Evolutionary conservation across 2,113 vertebrate species (phyloP).

Genomic region (Gymnobelideus leadbeateri): DNA sequence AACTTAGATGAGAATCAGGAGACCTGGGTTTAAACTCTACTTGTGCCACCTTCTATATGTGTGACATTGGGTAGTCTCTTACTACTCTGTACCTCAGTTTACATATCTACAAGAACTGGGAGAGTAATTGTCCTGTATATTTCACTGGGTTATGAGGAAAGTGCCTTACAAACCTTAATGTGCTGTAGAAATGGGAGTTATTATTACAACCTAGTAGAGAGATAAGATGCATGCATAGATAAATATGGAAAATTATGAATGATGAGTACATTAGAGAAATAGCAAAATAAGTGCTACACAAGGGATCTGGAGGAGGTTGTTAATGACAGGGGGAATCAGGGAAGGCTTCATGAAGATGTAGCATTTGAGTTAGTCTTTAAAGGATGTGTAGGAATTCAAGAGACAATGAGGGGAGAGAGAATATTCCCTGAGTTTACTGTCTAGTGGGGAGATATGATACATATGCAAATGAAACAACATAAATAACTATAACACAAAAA

Average conservation of each 20-base stretch:
- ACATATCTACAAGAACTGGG: neutral
- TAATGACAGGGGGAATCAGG: neutral
- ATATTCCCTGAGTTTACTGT: neutral
- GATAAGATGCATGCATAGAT: neutral
- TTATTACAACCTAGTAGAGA: neutral
- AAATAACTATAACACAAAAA: neutral
- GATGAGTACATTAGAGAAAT: slow-evolving; percentile 10
- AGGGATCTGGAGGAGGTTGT: neutral
- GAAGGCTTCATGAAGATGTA: slow-evolving; percentile 6
- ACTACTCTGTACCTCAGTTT: neutral
- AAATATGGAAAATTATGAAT: slow-evolving; percentile 8
- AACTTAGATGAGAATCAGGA: neutral
- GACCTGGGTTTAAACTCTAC: neutral
- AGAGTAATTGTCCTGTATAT: neutral
- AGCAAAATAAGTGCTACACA: neutral
- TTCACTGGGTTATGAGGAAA: neutral
- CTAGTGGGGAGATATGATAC: neutral
- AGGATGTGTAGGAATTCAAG: neutral
- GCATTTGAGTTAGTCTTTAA: neutral
- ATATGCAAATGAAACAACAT: neutral
- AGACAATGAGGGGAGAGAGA: neutral
- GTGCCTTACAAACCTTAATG: neutral
- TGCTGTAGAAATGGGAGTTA: neutral
- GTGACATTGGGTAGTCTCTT: neutral
- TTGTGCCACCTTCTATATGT: neutral